These are phyloP conservation scores for Dermochelys coriacea DNA, from an alignment of 2,797 vertebrate species.

Conservation along the genomic window DNA sequence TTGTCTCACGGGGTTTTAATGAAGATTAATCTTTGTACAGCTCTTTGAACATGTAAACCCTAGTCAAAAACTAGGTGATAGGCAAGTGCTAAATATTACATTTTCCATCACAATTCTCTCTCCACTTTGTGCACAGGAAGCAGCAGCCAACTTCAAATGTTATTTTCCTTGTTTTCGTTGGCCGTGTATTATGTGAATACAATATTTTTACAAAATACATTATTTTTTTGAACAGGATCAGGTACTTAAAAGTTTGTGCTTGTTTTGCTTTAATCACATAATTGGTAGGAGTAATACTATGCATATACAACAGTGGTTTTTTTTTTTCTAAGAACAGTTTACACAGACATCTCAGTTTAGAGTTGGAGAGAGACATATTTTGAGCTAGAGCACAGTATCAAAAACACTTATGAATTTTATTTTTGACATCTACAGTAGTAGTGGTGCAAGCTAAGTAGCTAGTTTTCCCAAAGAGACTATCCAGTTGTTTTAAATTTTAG, in stretches of 20 bases:
- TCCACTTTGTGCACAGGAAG: not conserved
- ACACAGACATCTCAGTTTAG: not conserved
- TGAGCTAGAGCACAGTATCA: slow-evolving; percentile 39
- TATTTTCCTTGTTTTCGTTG: not conserved
- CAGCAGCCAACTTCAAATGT: not conserved
- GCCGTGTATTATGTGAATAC: slow-evolving; percentile 11
- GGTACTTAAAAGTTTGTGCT: not conserved
- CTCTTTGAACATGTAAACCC: not conserved
- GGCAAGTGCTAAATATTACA: not conserved
- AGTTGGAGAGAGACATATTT: not conserved
- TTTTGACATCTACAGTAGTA: slow-evolving; percentile 57
- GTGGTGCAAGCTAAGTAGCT: not conserved
- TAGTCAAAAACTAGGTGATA: not conserved
- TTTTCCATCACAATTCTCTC: not conserved
- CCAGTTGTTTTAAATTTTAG: slow-evolving; percentile 22
- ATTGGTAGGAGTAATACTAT: not conserved
- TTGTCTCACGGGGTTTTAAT: not conserved
- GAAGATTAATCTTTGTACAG: not conserved
- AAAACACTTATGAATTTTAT: slow-evolving; percentile 48
- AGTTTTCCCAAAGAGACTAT: slow-evolving; percentile 17
- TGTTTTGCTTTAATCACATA: slow-evolving; percentile 14
- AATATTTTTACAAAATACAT: not conserved
- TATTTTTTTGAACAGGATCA: not conserved
- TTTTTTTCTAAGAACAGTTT: slow-evolving; percentile 11
- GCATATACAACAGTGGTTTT: not conserved